phyloP scores from a whole-genome alignment of 2,888 invertebrate genomes.

The Villa cingulata region DNA sequence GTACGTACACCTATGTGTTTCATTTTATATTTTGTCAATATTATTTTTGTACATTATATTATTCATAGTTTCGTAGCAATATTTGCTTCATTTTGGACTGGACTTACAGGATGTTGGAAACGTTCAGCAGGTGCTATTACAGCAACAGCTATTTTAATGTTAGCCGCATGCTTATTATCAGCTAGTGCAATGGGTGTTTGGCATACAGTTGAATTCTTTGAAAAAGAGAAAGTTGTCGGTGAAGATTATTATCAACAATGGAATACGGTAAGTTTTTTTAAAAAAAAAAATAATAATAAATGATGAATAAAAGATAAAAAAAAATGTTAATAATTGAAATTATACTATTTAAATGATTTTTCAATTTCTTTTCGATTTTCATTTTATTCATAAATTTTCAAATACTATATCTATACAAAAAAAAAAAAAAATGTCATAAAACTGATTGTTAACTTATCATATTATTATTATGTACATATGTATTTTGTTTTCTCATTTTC shows the following conservation, averaged over 20 bases:
- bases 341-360: too few species aligned
- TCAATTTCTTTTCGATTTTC: too few species aligned
- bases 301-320: background rate
- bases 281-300: background rate
- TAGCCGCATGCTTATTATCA: conserved; percentile 61
- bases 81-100: conserved; percentile 90
- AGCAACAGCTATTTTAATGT: conserved; percentile 63
- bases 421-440: background rate
- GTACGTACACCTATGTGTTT: too few species aligned
- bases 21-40: background rate
- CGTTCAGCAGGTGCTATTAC: conserved; percentile 87
- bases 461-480: too few species aligned
- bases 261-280: conserved; percentile 65
- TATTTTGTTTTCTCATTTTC: too few species aligned
- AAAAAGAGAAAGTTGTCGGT: conserved; percentile 85
- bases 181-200: conserved; percentile 92
- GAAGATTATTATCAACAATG: conserved; percentile 88
- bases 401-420: too few species aligned
- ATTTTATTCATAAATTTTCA: background rate
- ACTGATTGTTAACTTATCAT: too few species aligned
- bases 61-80: conserved; percentile 70
- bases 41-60: background rate
- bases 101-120: conserved; percentile 93
- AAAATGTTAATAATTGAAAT: too few species aligned
- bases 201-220: conserved; percentile 93